Percentiles rank a stretch among this genome's conserved stretches.
Evolutionary conservation across 2,888 invertebrate genomes (phyloP).

Genomic region (Orthosia gothica): DNA sequence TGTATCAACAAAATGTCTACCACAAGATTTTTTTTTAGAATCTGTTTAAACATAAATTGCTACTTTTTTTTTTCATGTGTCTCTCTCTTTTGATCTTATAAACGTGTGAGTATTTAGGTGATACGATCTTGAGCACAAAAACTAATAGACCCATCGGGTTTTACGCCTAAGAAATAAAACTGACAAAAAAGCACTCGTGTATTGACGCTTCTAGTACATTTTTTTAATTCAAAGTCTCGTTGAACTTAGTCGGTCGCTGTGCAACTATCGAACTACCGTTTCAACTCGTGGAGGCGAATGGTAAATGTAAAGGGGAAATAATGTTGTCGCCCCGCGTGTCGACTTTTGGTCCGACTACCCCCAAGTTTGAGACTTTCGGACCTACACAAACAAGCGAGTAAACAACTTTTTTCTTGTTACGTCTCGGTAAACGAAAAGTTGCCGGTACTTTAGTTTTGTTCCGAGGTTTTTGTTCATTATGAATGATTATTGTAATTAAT

Average conservation of each 20-base stretch:
- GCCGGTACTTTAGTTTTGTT: slow-evolving; percentile 59
- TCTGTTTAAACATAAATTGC: neutral
- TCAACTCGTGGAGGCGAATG: slow-evolving; percentile 71
- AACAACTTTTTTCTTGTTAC: slow-evolving; percentile 71
- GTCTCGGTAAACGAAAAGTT: slow-evolving; percentile 68
- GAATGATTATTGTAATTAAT: slow-evolving; percentile 62
- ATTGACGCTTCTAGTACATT: slow-evolving; percentile 65
- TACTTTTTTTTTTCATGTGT: neutral
- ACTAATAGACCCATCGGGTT: slow-evolving; percentile 22
- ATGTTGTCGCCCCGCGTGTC: slow-evolving; percentile 74
- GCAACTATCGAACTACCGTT: slow-evolving; percentile 77
- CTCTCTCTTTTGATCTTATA: slow-evolving; percentile 21
- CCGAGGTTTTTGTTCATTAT: slow-evolving; percentile 60
- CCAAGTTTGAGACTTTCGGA: slow-evolving; percentile 68
- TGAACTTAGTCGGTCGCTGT: slow-evolving; percentile 68
- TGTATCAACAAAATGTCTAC: neutral
- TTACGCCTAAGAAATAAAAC: slow-evolving; percentile 25
- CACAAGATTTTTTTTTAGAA: neutral
- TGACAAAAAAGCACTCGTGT: slow-evolving; percentile 17
- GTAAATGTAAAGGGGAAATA: slow-evolving; percentile 77
- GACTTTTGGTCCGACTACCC: slow-evolving; percentile 63
- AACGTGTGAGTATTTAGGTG: slow-evolving; percentile 21
- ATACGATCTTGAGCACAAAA: slow-evolving; percentile 42
- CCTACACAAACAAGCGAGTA: slow-evolving; percentile 70
- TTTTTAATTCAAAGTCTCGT: slow-evolving; percentile 57